Percentiles rank a stretch among this genome's conserved stretches.
These are phyloP conservation scores for Cylas formicarius DNA, from an alignment of 1,140 invertebrate species.

Conservation along the genomic window DNA sequence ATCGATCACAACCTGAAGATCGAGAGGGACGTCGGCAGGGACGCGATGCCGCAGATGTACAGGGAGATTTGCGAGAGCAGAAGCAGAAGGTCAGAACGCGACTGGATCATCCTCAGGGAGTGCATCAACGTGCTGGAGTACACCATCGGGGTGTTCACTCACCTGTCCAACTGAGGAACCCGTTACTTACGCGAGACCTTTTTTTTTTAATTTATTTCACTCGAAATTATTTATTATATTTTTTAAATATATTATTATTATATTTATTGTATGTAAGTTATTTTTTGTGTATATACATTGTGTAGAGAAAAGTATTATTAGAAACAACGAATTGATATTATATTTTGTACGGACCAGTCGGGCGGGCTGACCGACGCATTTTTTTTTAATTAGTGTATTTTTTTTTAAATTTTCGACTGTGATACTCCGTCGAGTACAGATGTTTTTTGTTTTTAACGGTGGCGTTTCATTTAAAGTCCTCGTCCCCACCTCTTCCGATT, in stretches of 20 bases:
- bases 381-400: conserved; percentile 10
- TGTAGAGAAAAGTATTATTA: no score
- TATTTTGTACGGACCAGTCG: neutral
- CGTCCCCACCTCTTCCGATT: no score
- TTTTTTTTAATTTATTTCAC: conserved; percentile 3
- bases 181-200: neutral
- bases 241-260: no score
- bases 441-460: conserved; percentile 16
- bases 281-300: no score
- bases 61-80: conserved; percentile 34
- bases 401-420: conserved; percentile 19
- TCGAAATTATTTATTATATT: no score
- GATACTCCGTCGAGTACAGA: conserved; percentile 20
- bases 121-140: conserved; percentile 59
- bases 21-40: conserved; percentile 46
- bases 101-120: conserved; percentile 60
- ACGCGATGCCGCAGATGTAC: conserved; percentile 50
- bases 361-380: neutral
- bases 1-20: conserved; percentile 46
- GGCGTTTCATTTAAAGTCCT: conserved; percentile 16
- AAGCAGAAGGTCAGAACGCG: conserved; percentile 48
- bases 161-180: conserved; percentile 11
- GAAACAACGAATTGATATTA: no score
- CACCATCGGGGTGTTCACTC: conserved; percentile 47
- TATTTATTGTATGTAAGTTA: no score